Conservation (phyloP, 2,113 vertebrate species). For the Corythaixoides concolor region DNA sequence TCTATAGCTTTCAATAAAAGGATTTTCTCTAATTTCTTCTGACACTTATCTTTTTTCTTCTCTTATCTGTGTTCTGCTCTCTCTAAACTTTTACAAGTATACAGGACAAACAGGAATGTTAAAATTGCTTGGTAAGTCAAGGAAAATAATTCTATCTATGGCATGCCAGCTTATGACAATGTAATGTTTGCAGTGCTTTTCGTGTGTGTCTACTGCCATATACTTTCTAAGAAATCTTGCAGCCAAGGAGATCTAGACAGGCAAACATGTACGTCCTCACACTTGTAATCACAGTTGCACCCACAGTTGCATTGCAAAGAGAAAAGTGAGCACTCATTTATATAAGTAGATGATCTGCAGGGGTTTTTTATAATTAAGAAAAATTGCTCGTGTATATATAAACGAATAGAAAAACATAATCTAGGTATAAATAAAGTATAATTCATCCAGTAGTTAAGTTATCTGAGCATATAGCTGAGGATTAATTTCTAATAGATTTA, state of each 20-base stretch:
- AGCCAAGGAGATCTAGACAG: neutral
- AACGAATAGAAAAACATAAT: neutral
- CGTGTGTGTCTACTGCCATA: neutral
- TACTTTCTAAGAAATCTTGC: neutral
- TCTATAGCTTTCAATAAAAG: neutral
- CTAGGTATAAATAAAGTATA: neutral
- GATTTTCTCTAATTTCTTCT: conserved; percentile 52
- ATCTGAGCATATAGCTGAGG: neutral
- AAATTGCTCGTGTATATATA: neutral
- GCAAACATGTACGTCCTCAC: neutral
- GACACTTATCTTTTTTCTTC: conserved; percentile 56
- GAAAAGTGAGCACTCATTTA: neutral
- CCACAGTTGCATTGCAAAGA: neutral
- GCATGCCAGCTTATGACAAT: conserved; percentile 40
- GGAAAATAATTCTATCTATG: conserved; percentile 37
- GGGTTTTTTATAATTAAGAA: neutral
- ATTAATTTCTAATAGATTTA: neutral
- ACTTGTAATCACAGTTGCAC: neutral
- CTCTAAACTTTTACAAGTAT: conserved; percentile 74
- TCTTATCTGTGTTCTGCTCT: conserved; percentile 56
- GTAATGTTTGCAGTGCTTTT: conserved; percentile 49
- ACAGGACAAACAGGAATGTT: conserved; percentile 72
- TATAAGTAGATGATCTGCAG: neutral
- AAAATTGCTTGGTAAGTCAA: conserved; percentile 72
- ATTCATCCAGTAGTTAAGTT: neutral